These are phyloP conservation scores for Anoplopoma fimbria DNA, from an alignment of 2,113 vertebrate genomes.

Conservation along the genomic window DNA sequence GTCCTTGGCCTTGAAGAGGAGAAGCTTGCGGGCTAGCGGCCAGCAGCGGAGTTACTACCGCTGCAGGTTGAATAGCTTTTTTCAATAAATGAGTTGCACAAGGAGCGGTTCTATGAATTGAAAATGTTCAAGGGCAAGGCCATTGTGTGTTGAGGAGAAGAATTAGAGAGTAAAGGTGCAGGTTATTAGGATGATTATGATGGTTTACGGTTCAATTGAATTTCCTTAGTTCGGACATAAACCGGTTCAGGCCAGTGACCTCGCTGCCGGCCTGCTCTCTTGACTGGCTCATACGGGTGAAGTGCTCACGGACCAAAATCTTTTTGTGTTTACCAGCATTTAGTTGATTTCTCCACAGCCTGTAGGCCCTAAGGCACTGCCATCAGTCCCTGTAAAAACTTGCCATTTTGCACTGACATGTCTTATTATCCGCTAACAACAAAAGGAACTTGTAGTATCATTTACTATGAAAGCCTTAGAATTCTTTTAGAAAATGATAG, in stretches of 20 bases:
- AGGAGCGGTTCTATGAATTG: slow-evolving; percentile 55
- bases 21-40: slow-evolving; percentile 43
- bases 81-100: slow-evolving; percentile 37
- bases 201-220: slow-evolving; percentile 44
- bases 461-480: not conserved
- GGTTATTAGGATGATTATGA: slow-evolving; percentile 46
- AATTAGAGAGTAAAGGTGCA: slow-evolving; percentile 43
- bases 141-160: slow-evolving; percentile 36
- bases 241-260: slow-evolving; percentile 47
- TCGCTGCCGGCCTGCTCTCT: slow-evolving; percentile 46
- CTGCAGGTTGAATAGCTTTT: slow-evolving; percentile 66
- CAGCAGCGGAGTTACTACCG: slow-evolving; percentile 18
- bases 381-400: slow-evolving; percentile 11
- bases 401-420: slow-evolving; percentile 22
- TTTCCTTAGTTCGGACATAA: slow-evolving; percentile 36
- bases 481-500: not conserved
- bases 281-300: slow-evolving; percentile 54
- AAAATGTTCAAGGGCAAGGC: slow-evolving; percentile 59
- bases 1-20: slow-evolving; percentile 57
- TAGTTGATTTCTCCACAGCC: slow-evolving; percentile 29
- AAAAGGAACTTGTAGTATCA: slow-evolving; percentile 11
- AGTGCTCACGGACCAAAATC: slow-evolving; percentile 52
- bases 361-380: slow-evolving; percentile 8
- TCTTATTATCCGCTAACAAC: not conserved
- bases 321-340: slow-evolving; percentile 41